phyloP scores from a whole-genome alignment of 2,888 invertebrate species.

The Lamellibrachia satsuma region DNA sequence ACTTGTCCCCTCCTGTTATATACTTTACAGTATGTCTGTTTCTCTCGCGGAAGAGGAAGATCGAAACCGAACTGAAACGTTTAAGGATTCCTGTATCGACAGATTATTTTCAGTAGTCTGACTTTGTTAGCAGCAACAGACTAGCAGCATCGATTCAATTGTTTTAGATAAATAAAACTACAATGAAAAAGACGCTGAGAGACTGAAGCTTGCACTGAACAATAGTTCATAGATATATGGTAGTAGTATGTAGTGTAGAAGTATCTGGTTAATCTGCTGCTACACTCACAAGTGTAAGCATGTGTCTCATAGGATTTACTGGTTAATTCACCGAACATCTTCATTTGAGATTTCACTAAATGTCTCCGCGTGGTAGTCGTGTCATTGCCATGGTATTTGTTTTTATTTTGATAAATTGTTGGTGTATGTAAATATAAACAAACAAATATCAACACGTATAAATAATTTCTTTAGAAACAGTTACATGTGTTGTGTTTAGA shows the following conservation, averaged over 20 bases:
- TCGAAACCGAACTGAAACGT: neutral
- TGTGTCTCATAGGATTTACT: neutral
- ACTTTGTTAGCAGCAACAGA: neutral
- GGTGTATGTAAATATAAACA: neutral
- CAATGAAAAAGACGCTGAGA: neutral
- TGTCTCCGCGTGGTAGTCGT: neutral
- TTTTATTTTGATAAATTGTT: slow-evolving; percentile 12
- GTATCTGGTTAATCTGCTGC: neutral
- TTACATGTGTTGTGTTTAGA: neutral
- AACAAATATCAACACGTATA: neutral
- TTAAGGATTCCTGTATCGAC: neutral
- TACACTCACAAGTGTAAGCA: neutral
- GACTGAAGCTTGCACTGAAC: neutral
- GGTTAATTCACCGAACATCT: neutral
- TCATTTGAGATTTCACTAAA: neutral
- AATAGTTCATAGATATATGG: neutral
- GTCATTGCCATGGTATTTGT: neutral
- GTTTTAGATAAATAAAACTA: neutral
- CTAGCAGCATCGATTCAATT: neutral
- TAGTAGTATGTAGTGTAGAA: neutral
- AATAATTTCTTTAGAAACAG: slow-evolving; percentile 6
- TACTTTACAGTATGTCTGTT: neutral
- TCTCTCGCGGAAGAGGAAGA: neutral
- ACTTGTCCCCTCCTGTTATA: neutral
- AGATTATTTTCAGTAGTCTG: neutral